Evolutionary conservation across 2,113 vertebrate species (phyloP).

Genomic region (Chaetorhynchus papuensis): DNA sequence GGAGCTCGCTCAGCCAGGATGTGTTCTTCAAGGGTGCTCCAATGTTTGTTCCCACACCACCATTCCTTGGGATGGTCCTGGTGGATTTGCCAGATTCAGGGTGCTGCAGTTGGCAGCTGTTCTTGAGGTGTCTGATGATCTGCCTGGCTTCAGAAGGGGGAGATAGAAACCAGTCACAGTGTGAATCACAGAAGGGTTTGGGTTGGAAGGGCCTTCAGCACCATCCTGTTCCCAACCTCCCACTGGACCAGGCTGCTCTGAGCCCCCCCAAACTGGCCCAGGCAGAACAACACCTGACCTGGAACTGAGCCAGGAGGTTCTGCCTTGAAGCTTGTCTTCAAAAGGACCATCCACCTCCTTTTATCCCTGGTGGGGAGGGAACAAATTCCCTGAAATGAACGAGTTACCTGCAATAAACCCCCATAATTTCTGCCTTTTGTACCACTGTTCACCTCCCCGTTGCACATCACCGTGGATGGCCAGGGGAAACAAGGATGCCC

Average conservation of each 20-base stretch:
- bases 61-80: background rate
- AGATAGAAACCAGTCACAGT: accelerated
- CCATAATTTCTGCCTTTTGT: background rate
- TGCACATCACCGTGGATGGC: background rate
- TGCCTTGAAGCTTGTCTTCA: background rate
- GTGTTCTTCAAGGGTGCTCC: background rate
- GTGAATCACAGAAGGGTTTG: background rate
- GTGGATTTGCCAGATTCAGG: background rate
- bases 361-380: background rate
- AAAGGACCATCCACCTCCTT: background rate
- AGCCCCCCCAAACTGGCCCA: background rate
- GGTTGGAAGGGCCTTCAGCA: background rate
- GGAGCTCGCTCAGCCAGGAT: background rate
- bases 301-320: background rate
- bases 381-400: background rate
- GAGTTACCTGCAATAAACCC: background rate
- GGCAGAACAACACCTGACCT: accelerated
- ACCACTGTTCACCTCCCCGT: background rate
- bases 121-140: background rate
- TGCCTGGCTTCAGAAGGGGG: background rate
- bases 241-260: background rate
- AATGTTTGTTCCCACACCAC: background rate
- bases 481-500: background rate
- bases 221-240: background rate
- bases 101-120: background rate